Conservation (phyloP, 1,140 invertebrate species). For the Drosophila punjabiensis region DNA sequence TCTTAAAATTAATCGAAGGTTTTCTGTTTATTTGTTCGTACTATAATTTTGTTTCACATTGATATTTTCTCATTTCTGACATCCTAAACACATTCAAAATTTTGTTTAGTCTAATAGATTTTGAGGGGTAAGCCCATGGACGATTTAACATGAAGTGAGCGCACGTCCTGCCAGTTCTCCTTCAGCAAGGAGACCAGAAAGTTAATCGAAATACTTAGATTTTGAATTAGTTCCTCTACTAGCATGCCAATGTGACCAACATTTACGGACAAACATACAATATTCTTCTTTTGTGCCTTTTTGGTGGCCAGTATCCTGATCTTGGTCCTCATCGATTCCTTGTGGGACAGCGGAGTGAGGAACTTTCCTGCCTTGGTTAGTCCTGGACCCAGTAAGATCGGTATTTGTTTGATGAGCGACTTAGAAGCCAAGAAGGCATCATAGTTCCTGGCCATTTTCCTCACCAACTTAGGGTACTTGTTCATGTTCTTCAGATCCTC, state of each 20-base stretch:
- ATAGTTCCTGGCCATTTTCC: constrained; percentile 5
- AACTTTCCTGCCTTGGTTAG: constrained; percentile 22
- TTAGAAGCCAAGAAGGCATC: constrained; percentile 16
- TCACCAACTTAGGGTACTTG: constrained; percentile 7
- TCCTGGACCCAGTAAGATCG: not conserved
- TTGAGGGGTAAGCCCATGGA: not conserved
- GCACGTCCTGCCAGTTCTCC: constrained; percentile 19
- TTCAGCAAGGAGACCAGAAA: constrained; percentile 23
- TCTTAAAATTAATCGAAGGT: not conserved
- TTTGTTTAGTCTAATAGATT: constrained; percentile 7
- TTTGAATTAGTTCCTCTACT: not conserved
- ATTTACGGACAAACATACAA: constrained; percentile 16
- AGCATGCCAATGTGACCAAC: constrained; percentile 13
- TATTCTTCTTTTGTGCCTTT: not conserved
- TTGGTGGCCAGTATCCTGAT: constrained; percentile 12
- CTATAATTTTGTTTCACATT: constrained; percentile 1
- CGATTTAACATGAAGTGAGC: constrained; percentile 20
- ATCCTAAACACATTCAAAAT: no score
- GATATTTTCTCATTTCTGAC: not conserved
- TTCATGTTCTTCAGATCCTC: not conserved
- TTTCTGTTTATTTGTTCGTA: not conserved
- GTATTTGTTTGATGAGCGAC: constrained; percentile 18
- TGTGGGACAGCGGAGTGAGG: constrained; percentile 3
- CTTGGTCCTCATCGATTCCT: constrained; percentile 17
- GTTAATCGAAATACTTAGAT: constrained; percentile 12